phyloP scores from a whole-genome alignment of 2,113 vertebrate species.

The Nansenia antarctica region DNA sequence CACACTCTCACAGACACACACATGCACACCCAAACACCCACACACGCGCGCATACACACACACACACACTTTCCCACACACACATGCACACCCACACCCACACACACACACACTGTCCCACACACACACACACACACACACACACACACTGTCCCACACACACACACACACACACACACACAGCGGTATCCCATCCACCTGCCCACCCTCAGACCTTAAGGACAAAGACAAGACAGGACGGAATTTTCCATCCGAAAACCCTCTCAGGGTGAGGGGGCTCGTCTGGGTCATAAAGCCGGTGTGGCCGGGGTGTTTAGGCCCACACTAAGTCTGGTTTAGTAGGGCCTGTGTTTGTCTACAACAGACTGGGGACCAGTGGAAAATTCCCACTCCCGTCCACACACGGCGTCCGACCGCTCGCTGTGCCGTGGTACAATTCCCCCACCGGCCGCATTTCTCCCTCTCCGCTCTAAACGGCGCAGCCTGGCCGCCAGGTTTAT shows the following conservation, averaged over 20 bases:
- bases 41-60: too few relatives aligned
- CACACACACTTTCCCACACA: constrained; percentile 10
- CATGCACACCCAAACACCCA: too few relatives aligned
- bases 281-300: constrained; percentile 66
- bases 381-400: constrained; percentile 75
- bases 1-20: not conserved
- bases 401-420: constrained; percentile 22
- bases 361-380: constrained; percentile 72
- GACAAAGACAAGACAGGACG: constrained; percentile 50
- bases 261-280: constrained; percentile 59
- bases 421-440: too few relatives aligned
- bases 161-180: constrained; percentile 12
- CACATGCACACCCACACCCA: not conserved
- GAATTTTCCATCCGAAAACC: constrained; percentile 78
- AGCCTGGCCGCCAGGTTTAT: constrained; percentile 73
- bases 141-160: too few relatives aligned
- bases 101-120: not conserved
- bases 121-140: constrained; percentile 1
- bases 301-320: constrained; percentile 55
- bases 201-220: constrained; percentile 25
- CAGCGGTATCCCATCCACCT: constrained; percentile 20
- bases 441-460: constrained; percentile 64
- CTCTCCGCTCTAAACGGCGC: constrained; percentile 54
- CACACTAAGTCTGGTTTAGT: constrained; percentile 56
- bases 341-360: constrained; percentile 67